Percentiles rank a stretch among this genome's conserved stretches.
phyloP scores from a whole-genome alignment of 2,113 vertebrate genomes.

The Eurypyga helias region DNA sequence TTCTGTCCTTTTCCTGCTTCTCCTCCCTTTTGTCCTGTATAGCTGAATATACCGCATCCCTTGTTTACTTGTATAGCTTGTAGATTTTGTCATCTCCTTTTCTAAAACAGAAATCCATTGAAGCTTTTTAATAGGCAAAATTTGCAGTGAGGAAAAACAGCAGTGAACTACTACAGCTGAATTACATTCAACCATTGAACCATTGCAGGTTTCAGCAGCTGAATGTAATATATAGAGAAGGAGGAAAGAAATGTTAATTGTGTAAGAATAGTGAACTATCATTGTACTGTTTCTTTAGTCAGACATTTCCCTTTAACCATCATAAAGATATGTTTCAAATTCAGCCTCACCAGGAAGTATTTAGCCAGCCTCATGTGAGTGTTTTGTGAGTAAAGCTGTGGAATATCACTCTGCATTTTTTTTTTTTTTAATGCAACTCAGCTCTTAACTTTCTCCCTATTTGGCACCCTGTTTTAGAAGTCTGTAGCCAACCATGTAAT shows the following conservation, averaged over 20 bases:
- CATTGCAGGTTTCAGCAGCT: neutral
- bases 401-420: neutral
- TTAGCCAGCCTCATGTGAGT: neutral
- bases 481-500: slow-evolving; percentile 46
- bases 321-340: neutral
- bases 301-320: neutral
- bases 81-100: neutral
- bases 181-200: neutral
- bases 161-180: neutral
- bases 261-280: neutral
- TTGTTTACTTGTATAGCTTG: neutral
- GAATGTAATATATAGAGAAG: neutral
- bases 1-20: neutral
- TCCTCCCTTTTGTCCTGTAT: neutral
- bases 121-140: neutral
- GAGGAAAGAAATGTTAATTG: neutral
- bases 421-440: neutral
- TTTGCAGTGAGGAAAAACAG: neutral
- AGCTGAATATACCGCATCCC: neutral
- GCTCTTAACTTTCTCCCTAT: neutral
- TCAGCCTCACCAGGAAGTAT: neutral
- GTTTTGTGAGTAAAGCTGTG: neutral
- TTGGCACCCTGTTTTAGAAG: neutral
- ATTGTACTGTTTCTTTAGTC: neutral
- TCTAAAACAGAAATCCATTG: neutral